Evolutionary conservation across 2,113 vertebrate genomes (phyloP).

Genomic region (Orientallactaga bullata): DNA sequence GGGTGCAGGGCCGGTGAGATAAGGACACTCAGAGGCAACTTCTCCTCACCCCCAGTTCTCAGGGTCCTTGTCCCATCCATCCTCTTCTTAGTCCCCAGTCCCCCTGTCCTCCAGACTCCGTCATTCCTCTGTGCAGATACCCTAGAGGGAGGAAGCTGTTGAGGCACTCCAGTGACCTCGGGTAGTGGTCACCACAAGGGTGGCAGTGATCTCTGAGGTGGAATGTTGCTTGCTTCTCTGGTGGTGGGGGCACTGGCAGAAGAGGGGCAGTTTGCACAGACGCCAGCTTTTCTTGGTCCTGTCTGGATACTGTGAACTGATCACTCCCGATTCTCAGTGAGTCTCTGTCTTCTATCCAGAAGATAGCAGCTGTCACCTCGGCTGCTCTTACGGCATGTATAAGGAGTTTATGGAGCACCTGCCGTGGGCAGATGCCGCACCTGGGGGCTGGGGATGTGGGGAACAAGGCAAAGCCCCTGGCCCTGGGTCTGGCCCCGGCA

Average conservation of each 20-base stretch:
- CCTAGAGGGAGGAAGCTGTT: not conserved
- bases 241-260: too few relatives aligned
- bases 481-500: not conserved
- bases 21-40: not conserved
- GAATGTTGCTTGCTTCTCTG: too few relatives aligned
- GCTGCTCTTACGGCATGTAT: not conserved
- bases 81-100: not conserved
- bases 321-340: not conserved
- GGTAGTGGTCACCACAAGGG: too few relatives aligned
- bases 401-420: not conserved
- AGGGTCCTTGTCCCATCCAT: not conserved
- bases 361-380: not conserved
- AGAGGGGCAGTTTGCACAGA: not conserved
- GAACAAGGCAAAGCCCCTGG: not conserved
- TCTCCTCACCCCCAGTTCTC: not conserved
- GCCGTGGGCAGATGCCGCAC: not conserved
- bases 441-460: not conserved
- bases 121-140: not conserved
- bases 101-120: not conserved
- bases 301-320: not conserved
- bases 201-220: too few relatives aligned
- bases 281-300: not conserved
- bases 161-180: not conserved
- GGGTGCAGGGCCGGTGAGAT: not conserved
- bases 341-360: slow-evolving; percentile 1